Conservation (phyloP, 1,140 invertebrate species). For the Lordiphosa stackelbergi region DNA sequence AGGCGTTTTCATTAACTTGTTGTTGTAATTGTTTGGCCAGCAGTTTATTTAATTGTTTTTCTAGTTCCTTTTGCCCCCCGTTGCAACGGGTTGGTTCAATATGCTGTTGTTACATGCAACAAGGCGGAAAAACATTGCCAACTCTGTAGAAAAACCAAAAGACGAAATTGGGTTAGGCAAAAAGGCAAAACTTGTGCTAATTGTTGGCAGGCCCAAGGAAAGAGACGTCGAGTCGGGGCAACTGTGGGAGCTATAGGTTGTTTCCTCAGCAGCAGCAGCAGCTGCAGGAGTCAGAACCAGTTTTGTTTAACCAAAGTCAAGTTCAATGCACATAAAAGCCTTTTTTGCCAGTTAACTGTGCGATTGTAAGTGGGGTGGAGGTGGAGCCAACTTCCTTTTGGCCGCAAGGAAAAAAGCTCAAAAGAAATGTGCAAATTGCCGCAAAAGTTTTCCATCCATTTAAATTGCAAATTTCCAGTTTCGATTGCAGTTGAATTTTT, state of each 20-base stretch:
- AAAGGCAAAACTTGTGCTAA: slow-evolving; percentile 56
- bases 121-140: slow-evolving; percentile 56
- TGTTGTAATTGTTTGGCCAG: slow-evolving; percentile 52
- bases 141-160: slow-evolving; percentile 5
- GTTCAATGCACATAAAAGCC: slow-evolving; percentile 65
- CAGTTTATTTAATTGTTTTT: slow-evolving; percentile 52
- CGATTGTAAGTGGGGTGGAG: neutral
- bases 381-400: slow-evolving; percentile 18
- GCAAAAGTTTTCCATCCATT: slow-evolving; percentile 61
- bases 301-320: slow-evolving; percentile 58
- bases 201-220: slow-evolving; percentile 30
- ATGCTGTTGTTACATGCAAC: slow-evolving; percentile 45
- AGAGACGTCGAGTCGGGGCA: neutral
- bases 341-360: slow-evolving; percentile 4
- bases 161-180: slow-evolving; percentile 28
- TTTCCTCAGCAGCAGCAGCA: slow-evolving; percentile 15
- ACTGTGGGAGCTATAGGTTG: slow-evolving; percentile 12
- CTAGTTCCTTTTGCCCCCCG: neutral
- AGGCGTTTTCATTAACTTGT: slow-evolving; percentile 55
- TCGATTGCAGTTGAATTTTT: slow-evolving; percentile 52
- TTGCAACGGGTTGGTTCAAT: neutral
- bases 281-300: slow-evolving; percentile 25
- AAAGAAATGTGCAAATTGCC: slow-evolving; percentile 60
- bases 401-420: slow-evolving; percentile 43
- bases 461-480: slow-evolving; percentile 71